phyloP scores from a whole-genome alignment of 2,888 invertebrate species.

The Drymonia ruficornis region DNA sequence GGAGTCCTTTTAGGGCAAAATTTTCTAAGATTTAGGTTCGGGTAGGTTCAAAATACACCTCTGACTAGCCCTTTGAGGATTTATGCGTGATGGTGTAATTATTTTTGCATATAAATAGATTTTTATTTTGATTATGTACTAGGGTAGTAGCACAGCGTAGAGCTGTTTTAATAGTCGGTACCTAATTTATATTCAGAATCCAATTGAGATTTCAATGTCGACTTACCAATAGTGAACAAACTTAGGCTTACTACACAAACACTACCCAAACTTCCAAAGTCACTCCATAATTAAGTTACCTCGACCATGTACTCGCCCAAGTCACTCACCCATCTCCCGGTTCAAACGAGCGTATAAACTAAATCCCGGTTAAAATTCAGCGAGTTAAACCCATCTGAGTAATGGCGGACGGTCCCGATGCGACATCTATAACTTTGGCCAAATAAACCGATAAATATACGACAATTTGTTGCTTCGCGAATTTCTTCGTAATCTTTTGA shows the following conservation, averaged over 20 bases:
- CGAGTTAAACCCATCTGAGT: constrained; percentile 72
- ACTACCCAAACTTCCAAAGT: constrained; percentile 1
- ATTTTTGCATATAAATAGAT: too few species aligned
- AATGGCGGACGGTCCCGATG: constrained; percentile 58
- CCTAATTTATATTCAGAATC: not conserved
- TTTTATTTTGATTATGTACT: too few species aligned
- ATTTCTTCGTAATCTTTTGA: constrained; percentile 29
- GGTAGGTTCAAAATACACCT: too few species aligned
- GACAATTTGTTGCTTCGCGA: constrained; percentile 53
- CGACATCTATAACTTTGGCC: constrained; percentile 64
- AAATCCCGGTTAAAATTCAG: constrained; percentile 77
- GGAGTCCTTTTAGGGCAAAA: not conserved
- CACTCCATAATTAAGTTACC: not conserved
- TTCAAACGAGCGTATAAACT: constrained; percentile 47
- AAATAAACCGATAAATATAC: constrained; percentile 68
- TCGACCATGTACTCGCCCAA: constrained; percentile 6
- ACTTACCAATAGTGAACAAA: not conserved
- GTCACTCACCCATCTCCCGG: constrained; percentile 13
- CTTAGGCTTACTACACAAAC: not conserved
- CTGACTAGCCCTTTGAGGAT: too few species aligned
- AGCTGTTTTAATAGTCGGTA: too few species aligned
- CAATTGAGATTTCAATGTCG: not conserved
- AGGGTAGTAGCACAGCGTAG: too few species aligned
- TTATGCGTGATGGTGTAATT: too few species aligned
- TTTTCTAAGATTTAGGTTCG: not conserved